Base-by-base conservation (phyloP, 1,140 invertebrate genomes). In the Camponotus vicinus region DNA sequence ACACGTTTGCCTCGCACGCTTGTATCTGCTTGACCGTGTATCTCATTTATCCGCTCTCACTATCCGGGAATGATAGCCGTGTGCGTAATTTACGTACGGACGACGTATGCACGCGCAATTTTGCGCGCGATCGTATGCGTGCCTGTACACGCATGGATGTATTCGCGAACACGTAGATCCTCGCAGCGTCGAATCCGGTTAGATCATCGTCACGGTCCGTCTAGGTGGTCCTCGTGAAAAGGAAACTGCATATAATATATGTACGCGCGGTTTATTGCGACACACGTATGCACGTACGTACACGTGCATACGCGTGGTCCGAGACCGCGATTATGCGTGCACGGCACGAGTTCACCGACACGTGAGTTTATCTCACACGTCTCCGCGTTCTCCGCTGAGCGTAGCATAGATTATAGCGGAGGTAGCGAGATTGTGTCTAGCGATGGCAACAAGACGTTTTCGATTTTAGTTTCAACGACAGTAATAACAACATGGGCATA, bases 141-240 rank as follows among this genome's bases (percentile, higher is more conserved):
- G 64, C n/a, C 21, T 18, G n/a, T n/a, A 13, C n/a, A 18, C n/a
- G 42, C 21, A 49, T 34, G 49, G 49, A 49, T 37, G 45, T 18
- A 3, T 9, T n/a, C 15, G 42, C 55, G 66, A 27, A 27, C 59
- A 79, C 59, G 67, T 37, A 64, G 83, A 78, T 88, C 59, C 83
- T 83, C 49, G 84, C 84, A 57, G 64, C 69, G 64, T 82, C 70
- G 63, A 70, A 82, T 75, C 64, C 86, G 79, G 87, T 87, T 88
- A 87, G 86, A 59, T 89, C 86, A 78, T 73, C 87, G 49, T 85
- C 70, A 77, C 82, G 71, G 63, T n/a, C 85, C 42, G 87, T 84
- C 87, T 87, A 89, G 87, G 87, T 89, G 87, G 86, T 89, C 87
- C 86, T 87, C 86, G 86, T 89, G 87, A 90, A 91, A 91, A 90